phyloP scores from a whole-genome alignment of 1,140 invertebrate genomes.

The Reticulitermes speratus region DNA sequence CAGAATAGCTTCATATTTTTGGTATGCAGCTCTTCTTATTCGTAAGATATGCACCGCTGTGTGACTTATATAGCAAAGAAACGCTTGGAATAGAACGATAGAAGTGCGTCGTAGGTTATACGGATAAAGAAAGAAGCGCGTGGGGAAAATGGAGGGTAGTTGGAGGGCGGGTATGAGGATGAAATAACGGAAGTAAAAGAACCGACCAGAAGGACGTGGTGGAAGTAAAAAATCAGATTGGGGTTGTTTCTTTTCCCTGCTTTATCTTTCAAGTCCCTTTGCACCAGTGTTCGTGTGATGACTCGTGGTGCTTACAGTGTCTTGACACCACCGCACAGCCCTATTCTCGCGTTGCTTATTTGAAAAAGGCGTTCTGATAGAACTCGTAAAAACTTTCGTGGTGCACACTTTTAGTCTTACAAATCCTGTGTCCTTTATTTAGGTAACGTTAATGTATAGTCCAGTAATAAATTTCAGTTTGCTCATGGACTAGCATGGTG shows the following conservation, averaged over 20 bases:
- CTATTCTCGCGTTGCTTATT: neutral
- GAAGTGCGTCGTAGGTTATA: neutral
- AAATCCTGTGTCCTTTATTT: too few relatives aligned
- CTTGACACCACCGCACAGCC: neutral
- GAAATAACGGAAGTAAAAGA: neutral
- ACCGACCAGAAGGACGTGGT: neutral
- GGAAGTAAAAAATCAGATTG: conserved; percentile 2
- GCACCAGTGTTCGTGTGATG: neutral
- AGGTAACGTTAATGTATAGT: too few relatives aligned
- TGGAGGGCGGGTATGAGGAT: neutral
- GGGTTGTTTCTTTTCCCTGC: neutral
- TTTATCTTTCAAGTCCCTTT: neutral
- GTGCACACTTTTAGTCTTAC: too few relatives aligned
- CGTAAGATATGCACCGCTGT: neutral
- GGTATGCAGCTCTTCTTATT: neutral
- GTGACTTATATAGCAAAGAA: neutral
- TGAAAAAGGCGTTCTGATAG: too few relatives aligned
- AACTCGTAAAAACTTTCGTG: too few relatives aligned
- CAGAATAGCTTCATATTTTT: neutral
- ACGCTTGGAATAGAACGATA: neutral
- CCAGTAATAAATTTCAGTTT: too few relatives aligned
- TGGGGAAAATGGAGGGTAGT: neutral
- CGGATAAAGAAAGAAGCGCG: neutral
- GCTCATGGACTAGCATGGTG: too few relatives aligned
- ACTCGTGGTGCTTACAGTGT: neutral